Evolutionary conservation across 2,113 vertebrate genomes (phyloP).

Genomic region (Pachyramphus minor): DNA sequence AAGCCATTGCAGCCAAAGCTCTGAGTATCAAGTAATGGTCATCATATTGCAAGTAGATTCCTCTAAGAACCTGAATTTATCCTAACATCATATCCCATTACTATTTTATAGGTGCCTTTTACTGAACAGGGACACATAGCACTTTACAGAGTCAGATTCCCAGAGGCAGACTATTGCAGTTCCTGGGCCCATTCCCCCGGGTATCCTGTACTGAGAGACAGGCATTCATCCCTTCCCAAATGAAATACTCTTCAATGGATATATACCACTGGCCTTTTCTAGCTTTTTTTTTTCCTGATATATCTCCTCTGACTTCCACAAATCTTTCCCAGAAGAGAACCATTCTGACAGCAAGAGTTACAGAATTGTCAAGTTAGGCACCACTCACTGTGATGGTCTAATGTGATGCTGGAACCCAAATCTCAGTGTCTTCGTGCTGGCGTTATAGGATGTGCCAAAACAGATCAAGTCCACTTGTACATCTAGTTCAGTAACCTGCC

Average conservation of each 20-base stretch:
- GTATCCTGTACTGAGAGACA: neutral
- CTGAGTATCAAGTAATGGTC: neutral
- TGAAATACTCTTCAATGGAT: neutral
- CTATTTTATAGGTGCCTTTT: neutral
- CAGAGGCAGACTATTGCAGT: neutral
- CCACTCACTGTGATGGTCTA: neutral
- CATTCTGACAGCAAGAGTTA: neutral
- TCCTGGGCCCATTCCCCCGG: neutral
- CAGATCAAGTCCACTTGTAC: neutral
- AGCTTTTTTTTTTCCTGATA: neutral
- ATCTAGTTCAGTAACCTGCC: slow-evolving; percentile 9
- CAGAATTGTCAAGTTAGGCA: neutral
- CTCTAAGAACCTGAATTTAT: neutral
- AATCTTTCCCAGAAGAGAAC: neutral
- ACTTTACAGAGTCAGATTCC: neutral
- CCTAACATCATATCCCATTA: neutral
- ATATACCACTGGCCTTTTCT: neutral
- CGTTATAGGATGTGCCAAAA: neutral
- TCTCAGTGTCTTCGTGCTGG: neutral
- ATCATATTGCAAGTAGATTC: neutral
- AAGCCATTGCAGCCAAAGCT: neutral
- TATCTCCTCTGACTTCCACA: neutral
- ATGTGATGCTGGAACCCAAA: accelerated
- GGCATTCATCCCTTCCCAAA: neutral
- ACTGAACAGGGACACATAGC: neutral